A percentile compares a stretch with the other conserved stretches of the same genome.
Conservation (phyloP, 2,797 vertebrate genomes). For the Otolemur crassicaudatus region DNA sequence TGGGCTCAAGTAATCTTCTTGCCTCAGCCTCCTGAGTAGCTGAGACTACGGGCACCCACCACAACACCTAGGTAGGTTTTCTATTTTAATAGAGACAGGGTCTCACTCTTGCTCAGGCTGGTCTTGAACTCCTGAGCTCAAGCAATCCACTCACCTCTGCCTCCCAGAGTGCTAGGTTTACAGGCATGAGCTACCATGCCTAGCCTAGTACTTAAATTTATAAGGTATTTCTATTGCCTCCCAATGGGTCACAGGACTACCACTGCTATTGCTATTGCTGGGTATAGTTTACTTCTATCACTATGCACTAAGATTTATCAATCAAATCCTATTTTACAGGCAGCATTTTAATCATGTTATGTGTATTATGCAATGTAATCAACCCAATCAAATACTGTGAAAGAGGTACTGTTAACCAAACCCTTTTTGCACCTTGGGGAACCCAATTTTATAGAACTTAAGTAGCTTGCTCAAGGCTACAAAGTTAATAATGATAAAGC, state of each 20-base stretch:
- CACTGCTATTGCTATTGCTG: not conserved
- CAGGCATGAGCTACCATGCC: too few species aligned
- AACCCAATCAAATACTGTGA: not conserved
- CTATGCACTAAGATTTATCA: not conserved
- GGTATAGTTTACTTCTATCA: not conserved
- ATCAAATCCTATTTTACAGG: not conserved
- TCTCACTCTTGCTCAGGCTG: too few species aligned
- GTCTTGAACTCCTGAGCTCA: too few species aligned
- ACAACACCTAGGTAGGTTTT: too few species aligned
- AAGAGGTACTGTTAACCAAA: not conserved
- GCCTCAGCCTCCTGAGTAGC: too few species aligned
- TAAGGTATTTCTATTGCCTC: not conserved
- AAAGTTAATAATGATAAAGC: slow-evolving; percentile 24
- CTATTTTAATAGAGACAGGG: too few species aligned
- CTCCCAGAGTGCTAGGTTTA: too few species aligned
- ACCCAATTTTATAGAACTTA: not conserved
- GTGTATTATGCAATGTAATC: not conserved
- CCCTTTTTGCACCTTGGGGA: slow-evolving; percentile 21
- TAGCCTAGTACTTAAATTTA: not conserved
- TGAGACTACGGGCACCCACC: too few species aligned
- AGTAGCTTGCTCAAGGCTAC: not conserved
- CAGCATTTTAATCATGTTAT: not conserved
- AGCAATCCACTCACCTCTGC: too few species aligned
- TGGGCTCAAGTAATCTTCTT: too few species aligned
- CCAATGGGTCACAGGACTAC: not conserved